Evolutionary conservation across 2,888 invertebrate species (phyloP).

Genomic region (Melinopterus prodromus): DNA sequence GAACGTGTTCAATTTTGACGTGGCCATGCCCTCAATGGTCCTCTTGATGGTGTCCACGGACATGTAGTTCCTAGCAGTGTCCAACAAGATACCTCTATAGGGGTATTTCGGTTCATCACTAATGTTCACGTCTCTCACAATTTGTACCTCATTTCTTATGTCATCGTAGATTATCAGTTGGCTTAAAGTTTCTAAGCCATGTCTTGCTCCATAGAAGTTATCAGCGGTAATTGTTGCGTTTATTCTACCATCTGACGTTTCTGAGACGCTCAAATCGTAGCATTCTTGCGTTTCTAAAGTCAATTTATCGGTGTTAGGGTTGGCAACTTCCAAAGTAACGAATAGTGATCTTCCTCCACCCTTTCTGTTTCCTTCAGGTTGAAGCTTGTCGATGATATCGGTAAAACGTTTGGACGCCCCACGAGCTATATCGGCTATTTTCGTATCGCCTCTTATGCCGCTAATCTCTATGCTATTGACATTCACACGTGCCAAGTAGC

Average conservation of each 20-base stretch:
- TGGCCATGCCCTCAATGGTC: conserved; percentile 89
- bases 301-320: conserved; percentile 49
- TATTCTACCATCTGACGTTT: conserved; percentile 61
- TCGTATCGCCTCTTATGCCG: conserved; percentile 52
- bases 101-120: conserved; percentile 84
- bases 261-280: conserved; percentile 62
- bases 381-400: conserved; percentile 41
- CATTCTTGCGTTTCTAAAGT: conserved; percentile 68
- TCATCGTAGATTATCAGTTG: conserved; percentile 76
- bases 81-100: conserved; percentile 88
- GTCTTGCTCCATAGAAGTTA: conserved; percentile 73
- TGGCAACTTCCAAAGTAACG: conserved; percentile 26
- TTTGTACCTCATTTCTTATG: conserved; percentile 67
- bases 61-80: conserved; percentile 90
- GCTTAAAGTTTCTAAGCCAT: conserved; percentile 73
- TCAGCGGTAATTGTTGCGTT: conserved; percentile 66
- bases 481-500: conserved; percentile 63
- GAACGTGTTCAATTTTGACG: conserved; percentile 90
- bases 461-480: conserved; percentile 64
- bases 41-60: conserved; percentile 74
- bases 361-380: conserved; percentile 46
- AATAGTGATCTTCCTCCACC: conserved; percentile 31
- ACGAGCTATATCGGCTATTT: conserved; percentile 48
- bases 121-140: conserved; percentile 70
- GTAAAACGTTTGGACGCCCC: conserved; percentile 51